phyloP scores from a whole-genome alignment of 2,888 invertebrate genomes.

The Plagodis pulveraria region DNA sequence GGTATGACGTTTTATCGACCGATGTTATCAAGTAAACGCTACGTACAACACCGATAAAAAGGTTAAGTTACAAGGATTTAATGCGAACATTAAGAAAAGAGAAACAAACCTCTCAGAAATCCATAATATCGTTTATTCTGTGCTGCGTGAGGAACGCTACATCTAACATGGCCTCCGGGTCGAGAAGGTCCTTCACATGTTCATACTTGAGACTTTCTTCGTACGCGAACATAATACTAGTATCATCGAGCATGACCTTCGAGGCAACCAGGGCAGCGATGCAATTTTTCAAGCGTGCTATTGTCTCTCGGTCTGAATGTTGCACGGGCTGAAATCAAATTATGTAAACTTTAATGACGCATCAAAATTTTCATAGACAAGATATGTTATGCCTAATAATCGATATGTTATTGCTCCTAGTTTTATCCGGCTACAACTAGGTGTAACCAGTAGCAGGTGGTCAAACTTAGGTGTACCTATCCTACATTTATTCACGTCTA shows the following conservation, averaged over 20 bases:
- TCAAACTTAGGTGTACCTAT: too few relatives aligned
- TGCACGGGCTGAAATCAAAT: constrained; percentile 86
- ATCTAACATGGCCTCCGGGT: constrained; percentile 94
- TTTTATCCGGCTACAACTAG: too few relatives aligned
- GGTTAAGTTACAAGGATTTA: too few relatives aligned
- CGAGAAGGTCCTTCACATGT: constrained; percentile 89
- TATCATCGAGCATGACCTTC: constrained; percentile 96
- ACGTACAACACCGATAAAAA: too few relatives aligned
- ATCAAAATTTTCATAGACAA: too few relatives aligned
- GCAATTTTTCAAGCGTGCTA: constrained; percentile 95
- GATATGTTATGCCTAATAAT: too few relatives aligned
- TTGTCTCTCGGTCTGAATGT: constrained; percentile 91
- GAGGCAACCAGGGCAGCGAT: constrained; percentile 93
- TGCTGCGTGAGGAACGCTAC: constrained; percentile 92
- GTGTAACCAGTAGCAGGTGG: too few relatives aligned
- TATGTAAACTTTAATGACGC: background rate
- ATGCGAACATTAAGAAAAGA: constrained; percentile 8
- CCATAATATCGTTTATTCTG: constrained; percentile 82
- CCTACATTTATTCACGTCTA: too few relatives aligned
- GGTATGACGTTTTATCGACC: too few relatives aligned
- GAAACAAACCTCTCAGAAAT: constrained; percentile 54
- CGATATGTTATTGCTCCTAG: too few relatives aligned
- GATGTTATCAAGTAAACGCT: too few relatives aligned
- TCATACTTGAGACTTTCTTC: constrained; percentile 94
- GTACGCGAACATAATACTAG: constrained; percentile 95